A percentile compares a stretch with the other conserved stretches of the same genome.
These are phyloP conservation scores for Scolopax bukidnonensis DNA, from an alignment of 2,797 vertebrate genomes.

Conservation along the genomic window DNA sequence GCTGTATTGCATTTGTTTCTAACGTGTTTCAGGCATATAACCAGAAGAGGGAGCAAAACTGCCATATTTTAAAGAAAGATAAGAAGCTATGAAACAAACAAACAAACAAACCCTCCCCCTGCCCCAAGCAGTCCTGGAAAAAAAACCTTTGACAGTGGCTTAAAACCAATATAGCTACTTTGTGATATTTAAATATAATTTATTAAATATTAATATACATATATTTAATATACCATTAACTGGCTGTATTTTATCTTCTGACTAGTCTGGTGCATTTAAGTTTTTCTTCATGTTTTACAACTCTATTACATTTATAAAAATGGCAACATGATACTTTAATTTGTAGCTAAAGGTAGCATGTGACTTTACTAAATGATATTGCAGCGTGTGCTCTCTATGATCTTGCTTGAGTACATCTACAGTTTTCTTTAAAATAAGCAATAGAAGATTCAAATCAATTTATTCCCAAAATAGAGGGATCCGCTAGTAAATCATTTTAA, in stretches of 20 bases:
- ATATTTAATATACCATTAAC: background rate
- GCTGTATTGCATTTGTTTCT: fast-evolving
- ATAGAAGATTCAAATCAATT: background rate
- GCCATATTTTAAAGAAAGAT: background rate
- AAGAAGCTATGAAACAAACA: background rate
- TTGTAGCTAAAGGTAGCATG: background rate
- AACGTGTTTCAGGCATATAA: background rate
- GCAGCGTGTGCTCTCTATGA: background rate
- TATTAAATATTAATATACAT: background rate
- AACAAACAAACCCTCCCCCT: background rate
- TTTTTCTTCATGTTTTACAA: background rate
- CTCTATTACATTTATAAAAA: background rate
- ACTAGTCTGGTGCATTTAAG: background rate
- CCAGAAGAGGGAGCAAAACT: conserved; percentile 83
- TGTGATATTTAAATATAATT: background rate
- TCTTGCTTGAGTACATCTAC: background rate
- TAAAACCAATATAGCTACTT: background rate
- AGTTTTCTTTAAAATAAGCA: background rate
- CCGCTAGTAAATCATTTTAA: background rate
- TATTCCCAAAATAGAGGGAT: background rate
- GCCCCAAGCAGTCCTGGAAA: background rate
- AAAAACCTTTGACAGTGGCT: background rate
- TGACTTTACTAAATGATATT: background rate
- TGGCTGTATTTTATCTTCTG: background rate
- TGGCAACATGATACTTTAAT: background rate